Conservation (phyloP, 2,888 invertebrate genomes). For the Poecilus cupreus region DNA sequence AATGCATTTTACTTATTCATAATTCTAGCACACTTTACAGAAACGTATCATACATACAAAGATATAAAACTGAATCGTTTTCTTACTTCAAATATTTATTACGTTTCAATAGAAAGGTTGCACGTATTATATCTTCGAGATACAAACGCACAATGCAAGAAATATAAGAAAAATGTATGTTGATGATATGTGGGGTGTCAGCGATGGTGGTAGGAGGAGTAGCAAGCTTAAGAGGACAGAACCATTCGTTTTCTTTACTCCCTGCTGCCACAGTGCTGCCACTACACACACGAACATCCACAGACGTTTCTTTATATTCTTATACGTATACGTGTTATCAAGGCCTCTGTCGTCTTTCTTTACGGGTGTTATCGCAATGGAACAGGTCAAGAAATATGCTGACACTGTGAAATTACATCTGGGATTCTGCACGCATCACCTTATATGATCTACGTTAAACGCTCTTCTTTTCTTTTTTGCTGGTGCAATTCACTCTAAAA, state of each 20-base stretch:
- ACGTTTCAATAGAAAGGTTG: too few relatives aligned
- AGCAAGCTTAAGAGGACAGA: background rate
- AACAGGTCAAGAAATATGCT: conserved; percentile 46
- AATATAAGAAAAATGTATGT: background rate
- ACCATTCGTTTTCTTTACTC: background rate
- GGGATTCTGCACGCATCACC: conserved; percentile 3
- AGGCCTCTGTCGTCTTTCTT: background rate
- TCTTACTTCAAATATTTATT: too few relatives aligned
- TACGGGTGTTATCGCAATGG: background rate
- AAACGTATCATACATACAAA: too few relatives aligned
- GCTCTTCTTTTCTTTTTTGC: background rate
- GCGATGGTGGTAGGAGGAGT: background rate
- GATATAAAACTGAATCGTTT: too few relatives aligned
- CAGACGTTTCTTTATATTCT: background rate
- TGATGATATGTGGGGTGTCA: background rate
- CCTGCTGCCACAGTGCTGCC: too few relatives aligned
- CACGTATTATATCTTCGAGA: background rate
- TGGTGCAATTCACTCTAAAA: too few relatives aligned
- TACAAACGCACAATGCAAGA: background rate
- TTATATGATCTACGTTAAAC: background rate
- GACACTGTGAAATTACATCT: conserved; percentile 43
- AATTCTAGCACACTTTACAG: too few relatives aligned
- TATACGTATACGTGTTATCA: background rate
- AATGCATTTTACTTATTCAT: too few relatives aligned
- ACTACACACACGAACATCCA: background rate